Evolutionary conservation across 1,140 invertebrate genomes (phyloP), one percentile per base, ranked within the genome.

Genomic region (Drosophila miranda): DNA sequence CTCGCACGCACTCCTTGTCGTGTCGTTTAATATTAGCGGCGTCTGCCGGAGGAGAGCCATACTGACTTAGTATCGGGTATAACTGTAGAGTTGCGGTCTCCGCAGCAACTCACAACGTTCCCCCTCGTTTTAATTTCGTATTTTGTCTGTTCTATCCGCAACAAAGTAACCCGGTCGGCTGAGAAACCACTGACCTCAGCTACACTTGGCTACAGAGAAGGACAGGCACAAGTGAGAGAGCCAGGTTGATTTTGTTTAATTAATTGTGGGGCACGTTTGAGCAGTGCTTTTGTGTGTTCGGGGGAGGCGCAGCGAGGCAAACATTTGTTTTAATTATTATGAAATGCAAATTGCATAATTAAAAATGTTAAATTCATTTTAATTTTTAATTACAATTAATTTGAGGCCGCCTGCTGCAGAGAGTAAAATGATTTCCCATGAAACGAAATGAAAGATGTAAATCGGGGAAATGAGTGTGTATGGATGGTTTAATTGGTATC

Each of bases 321-420:
- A 74, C 78, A 81, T 86, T 87, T 87, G 66, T 87, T 86, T 86
- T 87, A 86, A 86, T 87, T 86, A 86, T 87, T 82, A 82, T 87
- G 62, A 78, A 78, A 68, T 61, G 81, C 82, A 68, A 82, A 86
- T 87, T 78, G 78, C 70, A 78, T 82, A 87, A 87, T 87, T 86
- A 82, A 87, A 75, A 75, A 87, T 82, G 70, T 86, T 59, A 66
- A 86, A 86, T 75, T 78, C 82, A 78, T 86, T 86, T 86, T 72
- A 78, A 87, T 87, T 78, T 86, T 86, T 87, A 82, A 86, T 87
- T 75, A 82, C 78, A 82, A 82, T 87, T 82, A 78, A 87, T 87
- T 71, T 64, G 61, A 54, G 63, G 66, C 44, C 9, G 3, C 8
- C 30, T 3, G 30, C 30, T 9, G 48, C 56, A 56, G 71, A 51